phyloP scores from a whole-genome alignment of 2,797 vertebrate species.

The Gila robusta region DNA sequence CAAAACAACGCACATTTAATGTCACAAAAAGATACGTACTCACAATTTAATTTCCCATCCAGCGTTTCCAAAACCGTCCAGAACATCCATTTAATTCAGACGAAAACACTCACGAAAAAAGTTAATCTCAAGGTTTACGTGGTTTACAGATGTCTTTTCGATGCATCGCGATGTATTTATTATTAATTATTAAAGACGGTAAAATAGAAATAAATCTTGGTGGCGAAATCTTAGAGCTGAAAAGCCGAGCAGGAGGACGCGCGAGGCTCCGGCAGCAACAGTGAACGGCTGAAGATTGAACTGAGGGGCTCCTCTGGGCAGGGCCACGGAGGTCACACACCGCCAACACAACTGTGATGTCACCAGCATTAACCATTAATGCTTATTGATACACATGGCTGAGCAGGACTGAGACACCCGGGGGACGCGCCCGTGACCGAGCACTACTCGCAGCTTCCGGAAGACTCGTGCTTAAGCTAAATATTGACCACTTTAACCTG shows the following conservation, averaged over 20 bases:
- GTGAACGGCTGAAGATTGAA: conserved; percentile 53
- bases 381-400: conserved; percentile 74
- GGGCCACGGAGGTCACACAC: conserved; percentile 76
- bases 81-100: conserved; percentile 42
- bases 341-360: conserved; percentile 73
- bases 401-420: conserved; percentile 56
- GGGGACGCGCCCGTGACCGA: conserved; percentile 34
- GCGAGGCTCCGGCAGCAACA: conserved; percentile 16
- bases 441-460: not conserved
- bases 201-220: not conserved
- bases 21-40: conserved; percentile 34
- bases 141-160: not conserved
- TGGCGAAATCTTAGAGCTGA: not conserved
- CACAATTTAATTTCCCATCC: conserved; percentile 22
- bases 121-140: conserved; percentile 21
- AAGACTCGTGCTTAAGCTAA: not conserved
- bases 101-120: conserved; percentile 20
- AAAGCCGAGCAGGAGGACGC: conserved; percentile 16
- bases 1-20: not conserved
- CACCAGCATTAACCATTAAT: conserved; percentile 73
- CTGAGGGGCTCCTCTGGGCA: conserved; percentile 68
- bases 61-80: conserved; percentile 34
- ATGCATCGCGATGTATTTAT: not conserved
- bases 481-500: not conserved
- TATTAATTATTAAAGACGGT: not conserved